Base-by-base conservation (phyloP, 37 sponge, comb jelly and placozoan species). In the Cladorhizidae sp. region DNA sequence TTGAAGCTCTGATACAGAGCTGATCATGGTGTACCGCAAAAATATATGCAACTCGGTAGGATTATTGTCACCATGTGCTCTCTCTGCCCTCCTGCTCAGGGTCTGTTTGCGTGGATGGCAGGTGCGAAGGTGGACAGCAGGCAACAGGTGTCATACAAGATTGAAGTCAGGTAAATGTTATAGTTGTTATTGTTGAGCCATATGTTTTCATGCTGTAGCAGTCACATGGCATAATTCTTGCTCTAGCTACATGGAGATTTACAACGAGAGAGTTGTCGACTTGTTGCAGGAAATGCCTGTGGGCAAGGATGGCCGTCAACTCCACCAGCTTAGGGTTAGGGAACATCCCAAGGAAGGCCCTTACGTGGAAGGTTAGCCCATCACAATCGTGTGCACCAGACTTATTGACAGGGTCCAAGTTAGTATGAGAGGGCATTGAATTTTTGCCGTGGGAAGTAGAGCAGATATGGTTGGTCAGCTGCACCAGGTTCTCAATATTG, bases 271-370 rank as follows among this genome's bases (percentile, higher is more conserved):
- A 72, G 95, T 91, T 23, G 68, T 84, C 7, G 95, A 95, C 64
- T 74, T 95, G 31, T 75, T 95, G 25, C 52, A 56, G 29, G 57
- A 74, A 0, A 17, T 57, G 35, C 23, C 49, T 37, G 26, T n/a
- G 23, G 26, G 43, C 5, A n/a, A 22, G 15, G 23, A 29, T 1
- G 45, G 74, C 2, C 28, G 29, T 1, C 39, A 59, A 1, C 50
- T 57, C 64, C 94, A 86, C 42, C 78, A 59, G 49, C 80, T 95
- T 12, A 75, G 78, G 79, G 90, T 95, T 18, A 81, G 95, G 70
- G 95, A 95, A 64, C 95, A 95, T 70, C 95, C 95, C 1, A 91
- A 68, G 57, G 89, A 88, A 31, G 95, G 95, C 0, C 95, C 95
- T 33, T 95, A 95, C 82, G 95, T 95, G 18, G 92, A 95, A 67